phyloP scores from a whole-genome alignment of 2,113 vertebrate species.

The Genyomyrus donnyi region DNA sequence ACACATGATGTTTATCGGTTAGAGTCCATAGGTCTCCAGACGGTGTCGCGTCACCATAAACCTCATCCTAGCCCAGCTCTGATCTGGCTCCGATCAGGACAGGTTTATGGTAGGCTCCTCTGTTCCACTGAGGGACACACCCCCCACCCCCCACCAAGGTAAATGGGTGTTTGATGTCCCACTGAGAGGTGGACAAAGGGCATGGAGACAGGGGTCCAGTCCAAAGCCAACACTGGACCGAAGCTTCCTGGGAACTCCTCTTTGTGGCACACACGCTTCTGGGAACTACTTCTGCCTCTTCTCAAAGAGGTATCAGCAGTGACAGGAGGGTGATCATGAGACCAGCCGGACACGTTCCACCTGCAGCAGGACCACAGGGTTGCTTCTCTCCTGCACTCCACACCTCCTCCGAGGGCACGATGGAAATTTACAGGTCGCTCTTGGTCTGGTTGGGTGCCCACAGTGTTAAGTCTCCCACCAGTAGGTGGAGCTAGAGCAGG shows the following conservation, averaged over 20 bases:
- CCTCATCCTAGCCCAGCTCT: neutral
- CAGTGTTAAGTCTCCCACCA: neutral
- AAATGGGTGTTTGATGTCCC: neutral
- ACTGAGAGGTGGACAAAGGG: neutral
- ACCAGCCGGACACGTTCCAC: neutral
- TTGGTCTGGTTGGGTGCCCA: slow-evolving; percentile 12
- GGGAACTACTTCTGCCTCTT: slow-evolving; percentile 22
- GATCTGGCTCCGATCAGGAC: neutral
- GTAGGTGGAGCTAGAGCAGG: neutral
- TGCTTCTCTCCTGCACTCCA: neutral
- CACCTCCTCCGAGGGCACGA: neutral
- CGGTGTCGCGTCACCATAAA: neutral
- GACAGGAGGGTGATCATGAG: neutral
- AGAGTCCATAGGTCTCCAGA: neutral
- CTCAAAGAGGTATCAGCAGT: slow-evolving; percentile 25
- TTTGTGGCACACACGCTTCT: slow-evolving; percentile 15
- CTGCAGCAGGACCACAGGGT: neutral
- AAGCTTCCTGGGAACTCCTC: neutral
- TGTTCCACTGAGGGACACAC: neutral
- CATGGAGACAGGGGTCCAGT: neutral
- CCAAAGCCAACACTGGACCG: neutral
- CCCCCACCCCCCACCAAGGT: neutral
- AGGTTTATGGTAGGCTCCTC: neutral
- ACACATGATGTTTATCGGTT: neutral
- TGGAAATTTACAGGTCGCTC: slow-evolving; percentile 17